Evolutionary conservation across 2,113 vertebrate genomes (phyloP).

Genomic region (Dolichallabes microphthalmus): DNA sequence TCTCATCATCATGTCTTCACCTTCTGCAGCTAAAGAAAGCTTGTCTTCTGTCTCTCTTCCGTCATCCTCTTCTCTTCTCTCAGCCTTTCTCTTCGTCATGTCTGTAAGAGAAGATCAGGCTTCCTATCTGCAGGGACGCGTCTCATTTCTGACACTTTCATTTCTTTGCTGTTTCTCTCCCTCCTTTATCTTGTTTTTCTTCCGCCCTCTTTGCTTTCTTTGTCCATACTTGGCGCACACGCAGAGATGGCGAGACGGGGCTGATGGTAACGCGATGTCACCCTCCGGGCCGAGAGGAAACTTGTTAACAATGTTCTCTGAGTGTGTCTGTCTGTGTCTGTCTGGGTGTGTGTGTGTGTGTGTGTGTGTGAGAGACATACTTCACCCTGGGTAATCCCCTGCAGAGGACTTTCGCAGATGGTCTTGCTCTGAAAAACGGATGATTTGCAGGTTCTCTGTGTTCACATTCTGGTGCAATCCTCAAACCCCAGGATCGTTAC

Average conservation of each 20-base stretch:
- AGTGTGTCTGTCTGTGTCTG: constrained; percentile 1
- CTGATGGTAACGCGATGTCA: constrained; percentile 21
- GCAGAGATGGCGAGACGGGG: not conserved
- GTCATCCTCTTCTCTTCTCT: constrained; percentile 18
- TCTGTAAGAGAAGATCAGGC: constrained; percentile 6
- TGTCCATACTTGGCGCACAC: not conserved
- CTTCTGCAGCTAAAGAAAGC: constrained; percentile 11
- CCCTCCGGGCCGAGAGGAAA: not conserved
- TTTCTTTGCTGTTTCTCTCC: not conserved
- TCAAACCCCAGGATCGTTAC: not conserved
- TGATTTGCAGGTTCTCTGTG: not conserved
- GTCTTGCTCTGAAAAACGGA: not conserved
- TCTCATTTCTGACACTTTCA: constrained; percentile 11
- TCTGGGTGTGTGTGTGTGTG: constrained; percentile 16
- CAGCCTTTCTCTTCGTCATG: not conserved
- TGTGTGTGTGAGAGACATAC: not conserved
- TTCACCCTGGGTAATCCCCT: constrained; percentile 10
- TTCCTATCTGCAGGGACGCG: constrained; percentile 23
- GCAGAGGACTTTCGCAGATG: not conserved
- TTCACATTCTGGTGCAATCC: not conserved
- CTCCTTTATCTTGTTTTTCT: not conserved
- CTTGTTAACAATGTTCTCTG: constrained; percentile 30
- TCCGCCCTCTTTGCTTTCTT: not conserved
- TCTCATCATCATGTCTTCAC: constrained; percentile 58
- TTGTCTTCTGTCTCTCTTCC: constrained; percentile 41